phyloP scores from a whole-genome alignment of 2,113 vertebrate species.

The Syngnathus floridae region DNA sequence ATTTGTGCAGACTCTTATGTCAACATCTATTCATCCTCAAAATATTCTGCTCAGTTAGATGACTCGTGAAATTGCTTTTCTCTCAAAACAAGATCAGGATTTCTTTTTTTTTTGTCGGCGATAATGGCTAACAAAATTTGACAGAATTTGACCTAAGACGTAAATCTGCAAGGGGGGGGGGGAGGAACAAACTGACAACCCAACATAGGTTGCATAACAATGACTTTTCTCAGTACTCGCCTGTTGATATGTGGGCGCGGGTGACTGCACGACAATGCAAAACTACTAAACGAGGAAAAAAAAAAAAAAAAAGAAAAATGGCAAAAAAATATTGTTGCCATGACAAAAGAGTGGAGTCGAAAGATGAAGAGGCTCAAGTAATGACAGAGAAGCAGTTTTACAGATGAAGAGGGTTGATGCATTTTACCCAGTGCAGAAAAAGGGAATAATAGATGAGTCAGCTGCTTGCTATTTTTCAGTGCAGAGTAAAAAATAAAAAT shows the following conservation, averaged over 20 bases:
- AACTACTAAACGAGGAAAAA: conserved; percentile 54
- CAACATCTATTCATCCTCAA: conserved; percentile 28
- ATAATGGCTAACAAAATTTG: conserved; percentile 28
- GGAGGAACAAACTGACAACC: conserved; percentile 41
- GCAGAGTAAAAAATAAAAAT: conserved; percentile 52
- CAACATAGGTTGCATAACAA: conserved; percentile 67
- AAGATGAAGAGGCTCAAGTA: conserved; percentile 44
- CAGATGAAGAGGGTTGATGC: conserved; percentile 45
- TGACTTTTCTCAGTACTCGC: conserved; percentile 58
- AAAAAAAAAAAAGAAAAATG: conserved; percentile 27
- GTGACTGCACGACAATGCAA: conserved; percentile 61
- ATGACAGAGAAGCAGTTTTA: conserved; percentile 43
- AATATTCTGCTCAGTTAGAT: conserved; percentile 15
- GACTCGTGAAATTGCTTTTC: conserved; percentile 19
- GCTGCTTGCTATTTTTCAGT: conserved; percentile 46
- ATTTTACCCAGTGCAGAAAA: conserved; percentile 40
- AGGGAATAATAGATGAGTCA: conserved; percentile 62
- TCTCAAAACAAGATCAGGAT: conserved; percentile 12
- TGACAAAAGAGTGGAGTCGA: conserved; percentile 52
- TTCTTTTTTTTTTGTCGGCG: conserved; percentile 13
- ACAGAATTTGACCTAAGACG: conserved; percentile 34
- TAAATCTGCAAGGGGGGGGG: conserved; percentile 13
- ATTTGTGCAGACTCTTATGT: conserved; percentile 25
- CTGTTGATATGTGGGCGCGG: conserved; percentile 69
- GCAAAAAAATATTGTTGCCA: conserved; percentile 64